Conservation (phyloP, 2,888 invertebrate species). For the Lithophane ornitopus region DNA sequence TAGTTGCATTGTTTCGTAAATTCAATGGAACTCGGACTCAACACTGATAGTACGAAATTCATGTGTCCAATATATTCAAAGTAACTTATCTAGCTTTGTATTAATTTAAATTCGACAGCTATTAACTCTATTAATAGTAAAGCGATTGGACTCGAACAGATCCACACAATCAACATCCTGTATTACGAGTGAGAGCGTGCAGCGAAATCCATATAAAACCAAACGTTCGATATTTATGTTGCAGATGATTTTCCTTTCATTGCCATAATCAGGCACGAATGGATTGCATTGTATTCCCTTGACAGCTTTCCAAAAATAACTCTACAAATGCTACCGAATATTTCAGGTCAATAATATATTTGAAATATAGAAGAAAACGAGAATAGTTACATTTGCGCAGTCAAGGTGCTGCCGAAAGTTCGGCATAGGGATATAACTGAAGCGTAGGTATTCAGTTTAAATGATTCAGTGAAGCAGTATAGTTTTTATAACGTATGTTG, state of each 20-base stretch:
- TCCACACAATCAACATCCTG: constrained; percentile 19
- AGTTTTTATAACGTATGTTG: constrained; percentile 8
- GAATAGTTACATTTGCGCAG: constrained; percentile 30
- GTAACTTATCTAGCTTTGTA: background rate
- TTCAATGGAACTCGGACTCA: background rate
- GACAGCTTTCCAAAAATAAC: constrained; percentile 57
- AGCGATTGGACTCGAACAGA: constrained; percentile 25
- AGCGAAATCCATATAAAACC: constrained; percentile 9
- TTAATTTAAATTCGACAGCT: constrained; percentile 27
- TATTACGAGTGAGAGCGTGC: constrained; percentile 10
- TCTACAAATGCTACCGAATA: constrained; percentile 39
- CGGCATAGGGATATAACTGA: background rate
- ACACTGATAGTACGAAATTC: background rate
- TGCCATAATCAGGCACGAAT: constrained; percentile 34
- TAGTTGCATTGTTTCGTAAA: background rate
- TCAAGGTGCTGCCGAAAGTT: constrained; percentile 8
- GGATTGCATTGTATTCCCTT: constrained; percentile 47
- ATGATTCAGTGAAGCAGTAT: constrained; percentile 31
- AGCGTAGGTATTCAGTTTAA: background rate
- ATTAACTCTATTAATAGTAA: constrained; percentile 38
- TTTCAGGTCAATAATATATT: constrained; percentile 44
- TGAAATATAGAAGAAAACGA: constrained; percentile 38
- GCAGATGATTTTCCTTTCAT: constrained; percentile 44
- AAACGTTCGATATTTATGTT: constrained; percentile 15
- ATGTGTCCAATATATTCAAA: background rate